These are phyloP conservation scores for Magallana ariakensis DNA, from an alignment of 1,140 invertebrate species.

Conservation along the genomic window DNA sequence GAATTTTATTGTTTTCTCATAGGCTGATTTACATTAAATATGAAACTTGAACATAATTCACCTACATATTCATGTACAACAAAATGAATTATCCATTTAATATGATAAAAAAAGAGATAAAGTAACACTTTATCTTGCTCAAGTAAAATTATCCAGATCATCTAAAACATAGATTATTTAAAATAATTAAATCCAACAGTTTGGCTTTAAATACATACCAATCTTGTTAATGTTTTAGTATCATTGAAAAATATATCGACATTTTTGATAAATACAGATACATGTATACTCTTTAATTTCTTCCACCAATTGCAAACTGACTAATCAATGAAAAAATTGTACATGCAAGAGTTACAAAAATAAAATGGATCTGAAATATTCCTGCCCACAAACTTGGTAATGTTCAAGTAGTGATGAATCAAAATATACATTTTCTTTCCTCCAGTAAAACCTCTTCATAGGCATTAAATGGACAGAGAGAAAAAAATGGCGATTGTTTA, in stretches of 20 bases:
- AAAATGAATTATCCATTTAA: conserved; percentile 21
- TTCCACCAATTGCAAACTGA: conserved; percentile 33
- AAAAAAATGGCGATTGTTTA: conserved; percentile 20
- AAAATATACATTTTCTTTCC: not conserved
- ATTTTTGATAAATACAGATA: not conserved
- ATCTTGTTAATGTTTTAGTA: too few species aligned
- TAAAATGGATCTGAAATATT: conserved; percentile 2
- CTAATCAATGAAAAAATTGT: conserved; percentile 15
- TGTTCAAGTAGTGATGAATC: not conserved
- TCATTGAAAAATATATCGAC: too few species aligned
- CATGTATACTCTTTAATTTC: not conserved
- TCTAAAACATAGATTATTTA: not conserved
- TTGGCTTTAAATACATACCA: not conserved
- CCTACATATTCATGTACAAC: not conserved
- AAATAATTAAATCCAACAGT: not conserved
- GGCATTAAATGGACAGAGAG: not conserved
- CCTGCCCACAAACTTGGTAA: not conserved
- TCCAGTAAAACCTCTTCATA: not conserved
- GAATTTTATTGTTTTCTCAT: conserved; percentile 30
- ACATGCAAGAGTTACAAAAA: not conserved
- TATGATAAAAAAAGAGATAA: not conserved
- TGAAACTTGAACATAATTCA: conserved; percentile 19
- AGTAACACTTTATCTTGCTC: not conserved
- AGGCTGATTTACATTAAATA: conserved; percentile 38
- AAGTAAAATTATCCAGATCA: conserved; percentile 19